Conservation (phyloP, 2,113 vertebrate species). For the Xiphophorus maculatus region DNA sequence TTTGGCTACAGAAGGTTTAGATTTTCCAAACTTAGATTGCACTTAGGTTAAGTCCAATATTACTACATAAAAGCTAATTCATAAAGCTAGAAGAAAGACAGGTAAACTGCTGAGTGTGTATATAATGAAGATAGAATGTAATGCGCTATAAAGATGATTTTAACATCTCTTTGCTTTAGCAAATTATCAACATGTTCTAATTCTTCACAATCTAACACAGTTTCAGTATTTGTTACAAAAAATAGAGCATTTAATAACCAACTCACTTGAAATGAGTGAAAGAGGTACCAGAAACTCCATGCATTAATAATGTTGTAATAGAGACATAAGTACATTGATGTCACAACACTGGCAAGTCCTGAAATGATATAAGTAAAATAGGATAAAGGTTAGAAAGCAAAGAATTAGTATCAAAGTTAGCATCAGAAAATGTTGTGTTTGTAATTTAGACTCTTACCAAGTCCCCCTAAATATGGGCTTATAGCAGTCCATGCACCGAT, state of each 20-base stretch:
- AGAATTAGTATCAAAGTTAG: not conserved
- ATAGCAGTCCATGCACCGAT: conserved; percentile 89
- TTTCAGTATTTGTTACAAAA: not conserved
- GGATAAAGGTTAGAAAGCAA: not conserved
- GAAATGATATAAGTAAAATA: conserved; percentile 3
- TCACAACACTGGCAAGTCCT: conserved; percentile 89
- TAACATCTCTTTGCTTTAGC: not conserved
- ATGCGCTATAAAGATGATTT: not conserved
- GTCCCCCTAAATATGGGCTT: conserved; percentile 88
- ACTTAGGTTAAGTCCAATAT: not conserved
- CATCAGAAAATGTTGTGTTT: not conserved
- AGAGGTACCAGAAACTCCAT: conserved; percentile 98
- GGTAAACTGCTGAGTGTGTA: not conserved
- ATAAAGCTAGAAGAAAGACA: not conserved
- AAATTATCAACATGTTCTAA: too few species aligned
- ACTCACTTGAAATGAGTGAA: conserved; percentile 94
- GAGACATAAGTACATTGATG: conserved; percentile 89
- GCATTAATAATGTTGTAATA: conserved; percentile 95
- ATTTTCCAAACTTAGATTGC: not conserved
- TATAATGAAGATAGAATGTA: not conserved
- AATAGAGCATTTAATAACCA: not conserved
- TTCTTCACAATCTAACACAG: not conserved
- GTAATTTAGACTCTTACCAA: conserved; percentile 80
- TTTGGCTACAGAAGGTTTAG: too few species aligned
- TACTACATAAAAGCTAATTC: not conserved